These are phyloP conservation scores for Lasioglossum pauxillum DNA, from an alignment of 2,888 invertebrate genomes.

Conservation along the genomic window DNA sequence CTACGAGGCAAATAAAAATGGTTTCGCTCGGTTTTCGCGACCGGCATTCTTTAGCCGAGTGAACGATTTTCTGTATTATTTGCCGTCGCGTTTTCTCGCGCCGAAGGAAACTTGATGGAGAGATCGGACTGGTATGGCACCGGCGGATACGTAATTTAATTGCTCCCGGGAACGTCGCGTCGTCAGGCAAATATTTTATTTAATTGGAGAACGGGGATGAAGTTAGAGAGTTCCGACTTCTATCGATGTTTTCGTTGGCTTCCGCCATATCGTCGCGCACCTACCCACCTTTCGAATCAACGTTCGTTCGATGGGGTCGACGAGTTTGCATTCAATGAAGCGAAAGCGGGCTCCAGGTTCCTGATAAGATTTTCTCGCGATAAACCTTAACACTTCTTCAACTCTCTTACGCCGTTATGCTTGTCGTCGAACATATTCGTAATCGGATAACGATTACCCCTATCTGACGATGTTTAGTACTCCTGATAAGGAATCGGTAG, in stretches of 20 bases:
- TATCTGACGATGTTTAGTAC: constrained; percentile 40
- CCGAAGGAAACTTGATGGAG: not conserved
- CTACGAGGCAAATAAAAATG: constrained; percentile 8
- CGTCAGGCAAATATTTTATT: constrained; percentile 60
- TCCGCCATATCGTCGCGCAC: constrained; percentile 33
- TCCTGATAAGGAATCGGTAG: constrained; percentile 40
- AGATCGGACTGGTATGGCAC: not conserved
- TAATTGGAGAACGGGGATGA: constrained; percentile 68
- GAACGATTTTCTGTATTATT: constrained; percentile 37
- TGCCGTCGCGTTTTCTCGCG: constrained; percentile 18
- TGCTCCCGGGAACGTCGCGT: constrained; percentile 21
- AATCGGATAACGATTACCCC: constrained; percentile 43
- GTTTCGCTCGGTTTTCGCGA: not conserved
- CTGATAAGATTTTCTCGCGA: constrained; percentile 44
- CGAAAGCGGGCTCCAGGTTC: constrained; percentile 16
- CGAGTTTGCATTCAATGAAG: constrained; percentile 54
- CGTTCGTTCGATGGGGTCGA: constrained; percentile 32
- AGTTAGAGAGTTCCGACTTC: constrained; percentile 24
- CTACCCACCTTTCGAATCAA: constrained; percentile 16
- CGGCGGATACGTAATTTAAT: constrained; percentile 33
- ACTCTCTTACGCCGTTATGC: constrained; percentile 18
- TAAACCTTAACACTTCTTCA: constrained; percentile 46
- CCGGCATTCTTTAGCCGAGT: constrained; percentile 19
- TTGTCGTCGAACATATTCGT: constrained; percentile 34
- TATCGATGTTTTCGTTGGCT: constrained; percentile 25